phyloP scores from a whole-genome alignment of 2,888 invertebrate species.

The Lepidocyrtoides sp. region DNA sequence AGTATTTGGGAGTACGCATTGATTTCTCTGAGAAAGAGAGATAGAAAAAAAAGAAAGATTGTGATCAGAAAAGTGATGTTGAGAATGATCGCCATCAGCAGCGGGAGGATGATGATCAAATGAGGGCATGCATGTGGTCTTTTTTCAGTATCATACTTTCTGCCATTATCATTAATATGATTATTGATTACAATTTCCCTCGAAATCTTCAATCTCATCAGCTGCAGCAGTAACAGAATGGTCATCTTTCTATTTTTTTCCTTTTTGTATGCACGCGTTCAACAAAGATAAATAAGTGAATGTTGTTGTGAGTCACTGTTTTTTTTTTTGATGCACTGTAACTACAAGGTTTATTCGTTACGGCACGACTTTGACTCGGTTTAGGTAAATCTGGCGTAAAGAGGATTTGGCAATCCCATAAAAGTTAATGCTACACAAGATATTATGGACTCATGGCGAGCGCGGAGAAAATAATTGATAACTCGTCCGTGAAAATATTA shows the following conservation, averaged over 20 bases:
- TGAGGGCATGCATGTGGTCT: slow-evolving; percentile 72
- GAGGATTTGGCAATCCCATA: not conserved
- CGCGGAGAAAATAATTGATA: slow-evolving; percentile 43
- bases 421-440: not conserved
- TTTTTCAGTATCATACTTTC: slow-evolving; percentile 29
- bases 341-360: not conserved
- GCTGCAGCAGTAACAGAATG: not conserved
- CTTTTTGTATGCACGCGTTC: slow-evolving; percentile 54
- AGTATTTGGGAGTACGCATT: slow-evolving; percentile 27
- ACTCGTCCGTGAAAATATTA: slow-evolving; percentile 52
- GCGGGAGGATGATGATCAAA: slow-evolving; percentile 54
- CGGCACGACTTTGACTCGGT: not conserved
- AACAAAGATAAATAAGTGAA: not conserved
- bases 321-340: not conserved
- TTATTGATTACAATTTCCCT: slow-evolving; percentile 62
- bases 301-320: slow-evolving; percentile 31
- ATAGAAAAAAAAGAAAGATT: slow-evolving; percentile 44
- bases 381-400: slow-evolving; percentile 23
- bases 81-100: slow-evolving; percentile 53
- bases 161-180: slow-evolving; percentile 45
- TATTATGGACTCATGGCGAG: slow-evolving; percentile 20
- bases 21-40: slow-evolving; percentile 46
- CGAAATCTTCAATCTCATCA: slow-evolving; percentile 25
- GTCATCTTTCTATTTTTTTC: slow-evolving; percentile 9
- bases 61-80: slow-evolving; percentile 35